Conservation (phyloP, 2,113 vertebrate genomes). For the Bambusicola thoracicus region DNA sequence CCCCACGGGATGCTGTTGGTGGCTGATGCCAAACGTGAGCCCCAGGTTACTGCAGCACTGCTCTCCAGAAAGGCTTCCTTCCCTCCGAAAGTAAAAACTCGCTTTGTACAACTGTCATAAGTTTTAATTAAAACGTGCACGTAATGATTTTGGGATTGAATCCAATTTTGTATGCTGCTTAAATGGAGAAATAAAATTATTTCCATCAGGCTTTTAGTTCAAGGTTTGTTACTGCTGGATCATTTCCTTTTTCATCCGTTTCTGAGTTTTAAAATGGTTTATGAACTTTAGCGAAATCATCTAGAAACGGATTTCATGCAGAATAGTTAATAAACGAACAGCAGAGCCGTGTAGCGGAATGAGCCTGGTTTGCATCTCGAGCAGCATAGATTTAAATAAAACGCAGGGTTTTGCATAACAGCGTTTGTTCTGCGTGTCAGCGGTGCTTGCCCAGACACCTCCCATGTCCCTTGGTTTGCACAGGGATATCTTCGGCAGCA, state of each 20-base stretch:
- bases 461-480: slow-evolving; percentile 52
- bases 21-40: not conserved
- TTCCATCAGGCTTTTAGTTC: slow-evolving; percentile 57
- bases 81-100: not conserved
- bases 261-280: slow-evolving; percentile 62
- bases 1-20: not conserved
- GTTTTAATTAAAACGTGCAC: slow-evolving; percentile 65
- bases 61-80: not conserved
- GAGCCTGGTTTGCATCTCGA: slow-evolving; percentile 67
- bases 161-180: slow-evolving; percentile 59
- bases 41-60: not conserved
- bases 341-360: slow-evolving; percentile 34
- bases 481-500: slow-evolving; percentile 55
- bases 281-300: slow-evolving; percentile 63
- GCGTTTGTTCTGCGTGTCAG: slow-evolving; percentile 20
- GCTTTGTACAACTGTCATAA: slow-evolving; percentile 30
- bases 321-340: slow-evolving; percentile 66
- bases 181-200: slow-evolving; percentile 70
- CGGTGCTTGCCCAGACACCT: slow-evolving; percentile 24
- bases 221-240: slow-evolving; percentile 61
- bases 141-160: slow-evolving; percentile 56
- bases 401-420: slow-evolving; percentile 6
- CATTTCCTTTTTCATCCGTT: slow-evolving; percentile 66
- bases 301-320: slow-evolving; percentile 60
- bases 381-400: slow-evolving; percentile 70